Evolutionary conservation across 2,888 invertebrate species (phyloP).

Genomic region (Leucoptera coffeella): DNA sequence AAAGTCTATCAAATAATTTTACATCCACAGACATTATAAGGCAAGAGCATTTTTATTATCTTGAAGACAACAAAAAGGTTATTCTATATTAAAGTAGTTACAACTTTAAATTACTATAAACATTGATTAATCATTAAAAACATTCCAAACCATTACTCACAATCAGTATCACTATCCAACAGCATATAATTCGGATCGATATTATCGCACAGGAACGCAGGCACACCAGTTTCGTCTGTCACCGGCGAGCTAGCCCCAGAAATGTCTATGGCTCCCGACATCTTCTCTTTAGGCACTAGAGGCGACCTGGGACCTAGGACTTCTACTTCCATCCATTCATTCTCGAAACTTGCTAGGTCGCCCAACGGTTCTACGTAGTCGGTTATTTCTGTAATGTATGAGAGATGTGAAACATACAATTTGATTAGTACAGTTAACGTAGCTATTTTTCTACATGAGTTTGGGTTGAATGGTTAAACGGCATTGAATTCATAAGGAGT

Average conservation of each 20-base stretch:
- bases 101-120: too few relatives aligned
- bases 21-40: too few relatives aligned
- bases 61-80: too few relatives aligned
- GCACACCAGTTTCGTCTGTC: slow-evolving; percentile 39
- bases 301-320: slow-evolving; percentile 42
- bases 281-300: slow-evolving; percentile 18
- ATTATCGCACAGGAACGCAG: slow-evolving; percentile 55
- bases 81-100: too few relatives aligned
- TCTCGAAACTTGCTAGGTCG: slow-evolving; percentile 77
- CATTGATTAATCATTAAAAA: neutral
- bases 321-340: slow-evolving; percentile 89
- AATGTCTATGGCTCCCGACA: slow-evolving; percentile 24
- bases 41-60: too few relatives aligned
- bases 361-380: slow-evolving; percentile 65
- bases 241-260: slow-evolving; percentile 16
- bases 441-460: too few relatives aligned
- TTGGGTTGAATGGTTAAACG: too few relatives aligned
- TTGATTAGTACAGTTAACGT: too few relatives aligned
- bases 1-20: too few relatives aligned
- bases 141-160: slow-evolving; percentile 19
- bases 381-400: slow-evolving; percentile 16
- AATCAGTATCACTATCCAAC: slow-evolving; percentile 41
- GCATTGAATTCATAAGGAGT: too few relatives aligned
- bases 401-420: too few relatives aligned
- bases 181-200: slow-evolving; percentile 54